Percentiles rank a stretch among this genome's conserved stretches.
phyloP scores from a whole-genome alignment of 2,797 vertebrate genomes.

The Pelochelys cantorii region DNA sequence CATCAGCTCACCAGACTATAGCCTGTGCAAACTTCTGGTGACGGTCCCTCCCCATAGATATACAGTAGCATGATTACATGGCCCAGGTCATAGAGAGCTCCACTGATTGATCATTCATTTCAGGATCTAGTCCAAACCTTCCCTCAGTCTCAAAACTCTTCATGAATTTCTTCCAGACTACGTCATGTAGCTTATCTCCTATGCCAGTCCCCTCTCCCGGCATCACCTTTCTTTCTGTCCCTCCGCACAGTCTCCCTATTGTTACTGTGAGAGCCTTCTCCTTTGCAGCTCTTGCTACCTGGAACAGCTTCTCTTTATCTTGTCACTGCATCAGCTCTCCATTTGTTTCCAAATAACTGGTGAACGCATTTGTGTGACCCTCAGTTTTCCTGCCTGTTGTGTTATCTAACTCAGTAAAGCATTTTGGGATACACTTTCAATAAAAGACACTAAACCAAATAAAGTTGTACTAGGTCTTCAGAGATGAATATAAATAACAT shows the following conservation, averaged over 20 bases:
- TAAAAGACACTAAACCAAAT: neutral
- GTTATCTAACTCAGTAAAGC: conserved; percentile 10
- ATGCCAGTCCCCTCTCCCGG: neutral
- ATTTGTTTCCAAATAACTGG: conserved; percentile 15
- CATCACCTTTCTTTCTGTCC: neutral
- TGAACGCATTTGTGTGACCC: conserved; percentile 2
- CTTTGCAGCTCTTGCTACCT: conserved; percentile 22
- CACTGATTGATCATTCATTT: neutral
- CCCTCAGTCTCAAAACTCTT: neutral
- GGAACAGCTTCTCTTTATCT: conserved; percentile 28
- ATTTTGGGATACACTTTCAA: neutral
- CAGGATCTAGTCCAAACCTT: neutral
- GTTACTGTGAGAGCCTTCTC: conserved; percentile 17
- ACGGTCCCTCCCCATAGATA: neutral
- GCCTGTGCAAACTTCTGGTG: neutral
- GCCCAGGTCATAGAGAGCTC: neutral
- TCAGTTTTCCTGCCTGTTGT: conserved; percentile 23
- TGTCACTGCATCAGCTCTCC: neutral
- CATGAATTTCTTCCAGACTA: neutral
- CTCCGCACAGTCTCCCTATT: neutral
- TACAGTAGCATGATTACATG: neutral
- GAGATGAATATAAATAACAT: conserved; percentile 24
- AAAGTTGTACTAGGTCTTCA: neutral
- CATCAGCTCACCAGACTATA: neutral
- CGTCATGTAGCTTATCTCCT: neutral